Base-by-base conservation (phyloP, 2,888 invertebrate genomes). In the Podabrus alpinus region DNA sequence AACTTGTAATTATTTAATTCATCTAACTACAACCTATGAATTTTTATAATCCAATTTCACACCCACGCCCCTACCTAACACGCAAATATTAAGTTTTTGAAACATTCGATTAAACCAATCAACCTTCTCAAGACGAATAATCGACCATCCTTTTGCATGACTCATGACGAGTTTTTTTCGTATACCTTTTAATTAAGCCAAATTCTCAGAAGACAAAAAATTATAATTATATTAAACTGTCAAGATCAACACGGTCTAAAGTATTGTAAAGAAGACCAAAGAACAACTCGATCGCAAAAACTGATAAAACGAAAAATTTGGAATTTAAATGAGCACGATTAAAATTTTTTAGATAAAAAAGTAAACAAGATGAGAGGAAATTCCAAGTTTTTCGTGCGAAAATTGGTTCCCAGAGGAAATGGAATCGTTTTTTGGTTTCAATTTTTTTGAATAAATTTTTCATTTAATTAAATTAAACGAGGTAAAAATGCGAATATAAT, bases 31-130 rank as follows among this genome's bases (percentile, higher is more conserved):
- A 66, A 66, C 71, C 64, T 74, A 71, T 76, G 76, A 73, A 76
- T 76, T 76, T 76, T 76, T 76, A 76, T 76, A 73, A 70, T 70
- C 73, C 69, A 59, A 76, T 75, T 75, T 75, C 45, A 69, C 66
- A 68, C 69, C 69, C 75, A 72, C 75, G 62, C 75, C 68, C 69
- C 68, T 62, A 64, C 66, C 59, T 15, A 24, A 59, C 16, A 29
- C 15, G 25, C 45, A 68, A 17, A 68, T 45, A 68, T 15, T 15
- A 68, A 15, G 45, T 68, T 68, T 45, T 45, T 45, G n/a, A 45
- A 9, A n/a, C 62, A 19, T 64, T 64, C 62, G 62, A 64, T 64
- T 45, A 16, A 64, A 64, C 62, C 62, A 64, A 64, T 64, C 62
- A 64, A 21, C 17, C 62, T 64, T 64, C 19, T n/a, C 21, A 64